phyloP scores from a whole-genome alignment of 2,888 invertebrate species.

The Campopleginae sp. region DNA sequence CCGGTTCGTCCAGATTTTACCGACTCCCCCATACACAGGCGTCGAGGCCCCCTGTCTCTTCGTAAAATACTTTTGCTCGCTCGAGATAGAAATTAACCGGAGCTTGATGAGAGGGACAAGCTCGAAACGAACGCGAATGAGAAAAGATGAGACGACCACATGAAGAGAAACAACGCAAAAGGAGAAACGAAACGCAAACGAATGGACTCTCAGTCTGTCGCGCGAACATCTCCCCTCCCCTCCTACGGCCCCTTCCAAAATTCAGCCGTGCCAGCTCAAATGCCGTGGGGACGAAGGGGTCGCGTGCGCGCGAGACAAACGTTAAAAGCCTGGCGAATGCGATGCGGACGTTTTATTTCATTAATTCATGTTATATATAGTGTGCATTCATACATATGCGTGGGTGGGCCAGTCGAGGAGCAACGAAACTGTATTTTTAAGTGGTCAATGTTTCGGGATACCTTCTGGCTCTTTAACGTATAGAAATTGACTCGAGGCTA shows the following conservation, averaged over 20 bases:
- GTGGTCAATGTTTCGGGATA: constrained; percentile 42
- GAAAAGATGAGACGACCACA: constrained; percentile 62
- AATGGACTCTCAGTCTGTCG: constrained; percentile 63
- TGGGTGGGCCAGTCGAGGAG: not conserved
- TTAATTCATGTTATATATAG: constrained; percentile 63
- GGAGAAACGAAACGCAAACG: constrained; percentile 69
- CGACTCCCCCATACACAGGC: constrained; percentile 15
- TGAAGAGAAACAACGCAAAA: constrained; percentile 64
- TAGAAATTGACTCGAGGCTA: not conserved
- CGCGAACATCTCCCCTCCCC: constrained; percentile 9
- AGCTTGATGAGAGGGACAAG: constrained; percentile 68
- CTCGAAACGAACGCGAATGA: constrained; percentile 52
- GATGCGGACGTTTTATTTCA: constrained; percentile 68
- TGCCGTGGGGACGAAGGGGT: constrained; percentile 54
- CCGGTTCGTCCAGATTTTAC: not conserved
- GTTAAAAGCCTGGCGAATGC: constrained; percentile 68
- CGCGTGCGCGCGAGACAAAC: constrained; percentile 58
- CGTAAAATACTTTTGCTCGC: constrained; percentile 50
- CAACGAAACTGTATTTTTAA: constrained; percentile 34
- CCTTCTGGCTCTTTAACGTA: constrained; percentile 14
- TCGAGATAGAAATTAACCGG: constrained; percentile 78
- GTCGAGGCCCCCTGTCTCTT: constrained; percentile 19
- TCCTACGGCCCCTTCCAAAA: not conserved
- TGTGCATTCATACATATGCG: constrained; percentile 2
- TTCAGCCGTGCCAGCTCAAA: constrained; percentile 46